Evolutionary conservation across 1,140 invertebrate species (phyloP).

Genomic region (Caenorhabditis remanei): DNA sequence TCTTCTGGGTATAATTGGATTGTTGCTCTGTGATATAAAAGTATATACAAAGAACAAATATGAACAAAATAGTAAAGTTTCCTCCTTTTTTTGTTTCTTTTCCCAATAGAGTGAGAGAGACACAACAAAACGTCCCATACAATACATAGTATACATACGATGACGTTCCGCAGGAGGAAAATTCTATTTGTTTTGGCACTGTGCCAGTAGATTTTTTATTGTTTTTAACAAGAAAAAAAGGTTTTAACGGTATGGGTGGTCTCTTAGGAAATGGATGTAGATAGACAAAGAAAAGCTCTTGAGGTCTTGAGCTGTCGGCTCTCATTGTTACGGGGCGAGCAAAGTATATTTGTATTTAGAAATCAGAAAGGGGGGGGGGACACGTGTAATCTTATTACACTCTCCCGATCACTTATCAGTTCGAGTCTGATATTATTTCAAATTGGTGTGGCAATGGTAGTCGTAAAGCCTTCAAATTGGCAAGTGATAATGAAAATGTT

Average conservation of each 20-base stretch:
- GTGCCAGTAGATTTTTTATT: not conserved
- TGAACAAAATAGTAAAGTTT: constrained; percentile 2
- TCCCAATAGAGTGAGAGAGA: constrained; percentile 34
- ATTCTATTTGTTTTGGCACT: constrained; percentile 23
- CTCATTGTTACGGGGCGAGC: not conserved
- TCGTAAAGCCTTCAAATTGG: constrained; percentile 52
- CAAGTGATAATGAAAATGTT: constrained; percentile 14
- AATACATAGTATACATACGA: constrained; percentile 29
- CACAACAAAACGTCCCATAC: constrained; percentile 48
- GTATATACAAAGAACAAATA: constrained; percentile 48
- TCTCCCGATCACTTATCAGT: constrained; percentile 15
- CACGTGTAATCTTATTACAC: constrained; percentile 43
- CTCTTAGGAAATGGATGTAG: not conserved
- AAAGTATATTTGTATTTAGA: constrained; percentile 36
- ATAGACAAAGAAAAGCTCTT: constrained; percentile 23
- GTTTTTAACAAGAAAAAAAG: not conserved
- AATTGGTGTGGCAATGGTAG: constrained; percentile 47
- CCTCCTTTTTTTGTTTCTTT: constrained; percentile 36
- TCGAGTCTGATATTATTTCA: not conserved
- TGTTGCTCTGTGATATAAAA: not conserved
- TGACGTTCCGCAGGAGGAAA: constrained; percentile 14
- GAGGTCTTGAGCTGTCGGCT: constrained; percentile 7
- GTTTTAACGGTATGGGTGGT: constrained; percentile 18
- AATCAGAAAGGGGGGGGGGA: not conserved
- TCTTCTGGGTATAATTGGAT: constrained; percentile 32